Evolutionary conservation across 2,113 vertebrate genomes (phyloP).

Genomic region (Oxygymnocypris stewartii): DNA sequence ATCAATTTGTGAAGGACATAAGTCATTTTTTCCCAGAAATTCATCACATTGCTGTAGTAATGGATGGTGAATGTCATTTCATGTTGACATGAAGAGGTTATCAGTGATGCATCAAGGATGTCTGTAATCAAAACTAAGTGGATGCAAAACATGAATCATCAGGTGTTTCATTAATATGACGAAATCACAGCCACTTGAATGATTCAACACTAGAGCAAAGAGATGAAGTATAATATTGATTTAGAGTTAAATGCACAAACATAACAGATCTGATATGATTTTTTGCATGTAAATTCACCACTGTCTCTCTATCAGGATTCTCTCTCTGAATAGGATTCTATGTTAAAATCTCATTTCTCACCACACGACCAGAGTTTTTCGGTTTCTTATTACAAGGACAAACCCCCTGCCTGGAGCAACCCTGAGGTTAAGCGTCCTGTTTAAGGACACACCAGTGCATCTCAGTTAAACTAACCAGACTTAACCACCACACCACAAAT

Average conservation of each 20-base stretch:
- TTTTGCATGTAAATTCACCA: not conserved
- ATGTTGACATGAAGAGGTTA: not conserved
- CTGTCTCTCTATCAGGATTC: not conserved
- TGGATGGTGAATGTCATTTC: not conserved
- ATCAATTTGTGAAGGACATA: not conserved
- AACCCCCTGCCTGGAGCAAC: not conserved
- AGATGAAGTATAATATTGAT: not conserved
- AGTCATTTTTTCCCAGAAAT: not conserved
- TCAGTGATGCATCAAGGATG: not conserved
- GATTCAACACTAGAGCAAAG: not conserved
- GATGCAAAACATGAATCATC: not conserved
- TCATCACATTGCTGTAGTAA: not conserved
- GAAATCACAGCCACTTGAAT: not conserved
- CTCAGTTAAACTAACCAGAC: not conserved
- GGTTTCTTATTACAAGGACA: conserved; percentile 9
- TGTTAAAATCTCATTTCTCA: not conserved
- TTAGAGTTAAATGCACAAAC: not conserved
- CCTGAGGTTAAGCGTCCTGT: not conserved
- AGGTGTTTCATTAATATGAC: not conserved
- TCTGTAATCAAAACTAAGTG: not conserved
- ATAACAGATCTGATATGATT: not conserved
- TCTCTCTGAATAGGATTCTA: not conserved
- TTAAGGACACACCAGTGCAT: not conserved
- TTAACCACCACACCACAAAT: not conserved
- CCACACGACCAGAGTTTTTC: not conserved